Base-by-base conservation (phyloP, 1,140 invertebrate species). In the Euura lappo region DNA sequence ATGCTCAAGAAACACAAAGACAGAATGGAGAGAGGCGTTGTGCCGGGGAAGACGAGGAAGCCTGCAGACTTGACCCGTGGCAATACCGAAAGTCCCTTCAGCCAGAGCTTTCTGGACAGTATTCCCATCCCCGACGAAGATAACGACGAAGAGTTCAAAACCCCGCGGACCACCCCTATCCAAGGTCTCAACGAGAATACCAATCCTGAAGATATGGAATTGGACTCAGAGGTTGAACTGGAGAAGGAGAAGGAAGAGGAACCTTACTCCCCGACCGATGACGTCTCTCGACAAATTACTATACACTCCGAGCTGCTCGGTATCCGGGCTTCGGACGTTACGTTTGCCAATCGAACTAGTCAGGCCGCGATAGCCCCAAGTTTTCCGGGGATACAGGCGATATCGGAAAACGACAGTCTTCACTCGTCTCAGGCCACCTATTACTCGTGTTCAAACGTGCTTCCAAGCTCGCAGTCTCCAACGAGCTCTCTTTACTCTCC, bases 201-300 rank as follows among this genome's bases (percentile, higher is more conserved):
- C 70, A 72, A 72, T n/a, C 75, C 76, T 0, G 85, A 87, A 46
- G 86, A 87, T n/a, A 88, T 87, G 86, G 86, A 87, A 4, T 43
- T 88, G 3, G 87, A 88, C 44, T 85, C 85, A 0, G 86, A 88
- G 44, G 73, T 86, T 4, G 86, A 87, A 45, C 70, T 78, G 0
- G 84, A 86, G n/a, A 84, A 82, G 68, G 66, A 68, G 10, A 28
- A 44, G 42, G 83, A 85, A 43, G 79, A 72, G 66, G 71, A 74
- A 67, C 80, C 85, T 0, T 86, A 86, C 71, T 86, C 85, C 10
- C 85, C 86, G 1, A 85, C 81, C 0, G 84, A 87, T 45, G 82
- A 82, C 5, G 70, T 86, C 5, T 78, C 79, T 13, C 70, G 67
- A 42, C 72, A 71, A 71, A 79, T 69, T 51, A 78, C 71, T 69